Evolutionary conservation across 2,113 vertebrate species (phyloP).

Genomic region (Cercocebus atys): DNA sequence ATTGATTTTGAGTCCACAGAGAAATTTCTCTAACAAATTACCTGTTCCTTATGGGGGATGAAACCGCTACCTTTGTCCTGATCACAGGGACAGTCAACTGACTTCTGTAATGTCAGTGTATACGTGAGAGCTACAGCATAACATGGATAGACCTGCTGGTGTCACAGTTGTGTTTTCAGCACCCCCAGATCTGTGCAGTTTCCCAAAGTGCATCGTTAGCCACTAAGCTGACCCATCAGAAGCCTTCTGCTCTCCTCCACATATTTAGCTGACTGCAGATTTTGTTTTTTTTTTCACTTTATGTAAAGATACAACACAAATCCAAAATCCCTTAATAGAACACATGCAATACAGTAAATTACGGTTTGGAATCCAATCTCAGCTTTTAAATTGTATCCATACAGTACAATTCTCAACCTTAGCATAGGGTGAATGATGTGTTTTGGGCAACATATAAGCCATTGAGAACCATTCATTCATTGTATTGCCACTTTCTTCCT

Average conservation of each 20-base stretch:
- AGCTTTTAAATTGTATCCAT: not conserved
- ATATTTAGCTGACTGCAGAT: not conserved
- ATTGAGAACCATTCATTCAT: no score
- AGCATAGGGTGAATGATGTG: not conserved
- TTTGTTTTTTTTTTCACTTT: not conserved
- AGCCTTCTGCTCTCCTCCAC: not conserved
- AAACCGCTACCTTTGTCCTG: not conserved
- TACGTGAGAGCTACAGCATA: not conserved
- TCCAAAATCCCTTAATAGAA: not conserved
- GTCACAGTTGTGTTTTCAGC: not conserved
- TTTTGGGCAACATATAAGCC: no score
- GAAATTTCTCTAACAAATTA: not conserved
- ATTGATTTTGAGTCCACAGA: not conserved
- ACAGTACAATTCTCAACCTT: not conserved
- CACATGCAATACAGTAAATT: not conserved
- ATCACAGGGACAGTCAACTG: not conserved
- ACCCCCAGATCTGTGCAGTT: not conserved
- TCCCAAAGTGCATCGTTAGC: not conserved
- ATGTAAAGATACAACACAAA: not conserved
- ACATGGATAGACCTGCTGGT: not conserved
- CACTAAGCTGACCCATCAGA: not conserved
- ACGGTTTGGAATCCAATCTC: not conserved
- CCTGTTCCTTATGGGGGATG: not conserved
- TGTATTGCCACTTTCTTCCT: not conserved
- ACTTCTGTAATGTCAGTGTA: not conserved